Evolutionary conservation across 2,113 vertebrate genomes (phyloP), one percentile per base, ranked within the genome.

Genomic region (Lates calcarifer): DNA sequence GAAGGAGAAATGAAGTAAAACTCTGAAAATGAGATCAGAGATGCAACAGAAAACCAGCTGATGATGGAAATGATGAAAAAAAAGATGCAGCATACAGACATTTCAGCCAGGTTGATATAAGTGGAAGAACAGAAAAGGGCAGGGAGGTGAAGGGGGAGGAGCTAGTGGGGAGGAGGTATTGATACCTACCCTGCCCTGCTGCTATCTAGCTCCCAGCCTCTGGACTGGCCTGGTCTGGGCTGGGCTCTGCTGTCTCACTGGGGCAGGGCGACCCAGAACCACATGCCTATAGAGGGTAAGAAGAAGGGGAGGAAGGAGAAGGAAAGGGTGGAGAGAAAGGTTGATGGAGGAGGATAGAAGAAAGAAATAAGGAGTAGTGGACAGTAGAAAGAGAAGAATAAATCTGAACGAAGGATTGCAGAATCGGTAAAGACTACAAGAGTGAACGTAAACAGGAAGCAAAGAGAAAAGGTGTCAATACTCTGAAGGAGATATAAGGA

Each of bases 171-270:
- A 57, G 74, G 31, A n/a, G 79, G 79, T 56, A 11, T 61, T 35
- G 61, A 85, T 98, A 99, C 98, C 97, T 99, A 99, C 98, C 98
- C 95, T 96, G 96, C 97, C 96, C 96, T 96, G 96, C 90, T 74
- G 96, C 97, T 98, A 96, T 99, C 97, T 99, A 99, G 97, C 98
- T 99, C 96, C 97, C 97, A 96, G 97, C 96, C 96, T 99, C 96
- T 94, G 97, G 97, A 96, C 96, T 97, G 97, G 96, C 95, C 95
- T 96, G 96, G 94, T 97, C 97, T 93, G 96, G 96, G 95, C 94
- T 94, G 93, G 97, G 96, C 92, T 97, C 97, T 93, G 96, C 96
- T 92, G 96, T 95, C 95, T 99, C 97, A 95, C 96, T 97, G 95
- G 95, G 97, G 95, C 97, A 96, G 91, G 97, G 98, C 91, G 97